Evolutionary conservation across 2,797 vertebrate genomes (phyloP), one percentile per base, ranked within the genome.

Genomic region (Typhlichthys subterraneus): DNA sequence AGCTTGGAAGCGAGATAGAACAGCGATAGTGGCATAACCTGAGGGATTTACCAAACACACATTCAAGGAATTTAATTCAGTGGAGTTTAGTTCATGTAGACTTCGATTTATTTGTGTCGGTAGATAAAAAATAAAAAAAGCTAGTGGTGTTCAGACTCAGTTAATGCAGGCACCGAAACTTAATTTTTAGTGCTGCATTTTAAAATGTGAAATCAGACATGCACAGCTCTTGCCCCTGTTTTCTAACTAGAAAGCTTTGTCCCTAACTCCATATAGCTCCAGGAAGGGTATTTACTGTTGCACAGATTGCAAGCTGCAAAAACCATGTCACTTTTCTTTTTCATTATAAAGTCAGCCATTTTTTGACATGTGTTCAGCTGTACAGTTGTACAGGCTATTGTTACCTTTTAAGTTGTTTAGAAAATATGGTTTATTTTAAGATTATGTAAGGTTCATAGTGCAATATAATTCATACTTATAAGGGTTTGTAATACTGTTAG

Each of bases 21-120:
- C 3, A 13, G 14, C 47, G 58, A 73, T 77, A 57, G 63, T 59
- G 65, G 61, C 52, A 58, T 59, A 42, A 59, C 65, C 49, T 23
- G 12, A 6, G 50, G 65, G 73, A 74, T 72, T 75, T 73, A 63
- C 59, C 53, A 70, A 45, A 65, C 58, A 60, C 53, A 57, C 47
- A 53, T 65, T 63, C 1, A 58, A 51, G 33, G 63, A 47, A 58
- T 72, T 55, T 59, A 56, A 77, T 75, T 70, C 56, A 59, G 29
- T 53, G 5, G 45, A 65, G 55, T 62, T 69, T 59, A 38, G 59
- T 12, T 45, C 57, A 67, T 29, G n/a, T 53, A 46, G n/a, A 54
- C 57, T 56, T 61, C 3, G 59, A 53, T 59, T 66, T 11, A 62
- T 63, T 29, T 13, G 67, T 38, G 31, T 67, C 42, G 12, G 38